Percentiles rank a stretch among this genome's conserved stretches.
Conservation (phyloP, 2,113 vertebrate genomes). For the Lepisosteus osseus region DNA sequence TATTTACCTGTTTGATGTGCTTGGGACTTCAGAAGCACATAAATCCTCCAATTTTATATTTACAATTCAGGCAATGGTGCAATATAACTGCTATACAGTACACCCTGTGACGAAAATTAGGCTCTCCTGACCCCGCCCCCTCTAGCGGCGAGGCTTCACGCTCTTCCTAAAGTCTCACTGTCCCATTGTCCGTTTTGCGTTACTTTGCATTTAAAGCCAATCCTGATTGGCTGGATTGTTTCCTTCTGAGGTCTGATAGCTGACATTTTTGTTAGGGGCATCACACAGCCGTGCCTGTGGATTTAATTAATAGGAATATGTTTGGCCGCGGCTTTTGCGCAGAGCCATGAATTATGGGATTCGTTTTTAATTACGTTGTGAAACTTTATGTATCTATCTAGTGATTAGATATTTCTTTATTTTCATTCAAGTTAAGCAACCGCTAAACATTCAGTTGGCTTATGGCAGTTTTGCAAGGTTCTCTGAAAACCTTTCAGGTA, state of each 20-base stretch:
- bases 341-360: not conserved
- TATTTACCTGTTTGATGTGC: slow-evolving; percentile 60
- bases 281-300: slow-evolving; percentile 29
- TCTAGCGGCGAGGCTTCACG: slow-evolving; percentile 34
- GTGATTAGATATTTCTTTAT: not conserved
- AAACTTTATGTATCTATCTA: not conserved
- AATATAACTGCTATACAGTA: slow-evolving; percentile 43
- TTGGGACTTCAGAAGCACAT: slow-evolving; percentile 56
- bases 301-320: slow-evolving; percentile 58
- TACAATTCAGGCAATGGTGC: slow-evolving; percentile 34
- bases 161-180: slow-evolving; percentile 33
- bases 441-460: no score
- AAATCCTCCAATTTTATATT: slow-evolving; percentile 51
- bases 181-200: slow-evolving; percentile 38
- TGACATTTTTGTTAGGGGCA: slow-evolving; percentile 57
- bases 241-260: slow-evolving; percentile 11
- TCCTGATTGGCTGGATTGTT: slow-evolving; percentile 42
- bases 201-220: slow-evolving; percentile 37
- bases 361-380: not conserved
- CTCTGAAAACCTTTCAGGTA: no score
- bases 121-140: slow-evolving; percentile 28
- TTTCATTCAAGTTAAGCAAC: no score
- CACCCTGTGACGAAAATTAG: slow-evolving; percentile 32
- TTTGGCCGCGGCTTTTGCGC: slow-evolving; percentile 40
- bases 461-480: no score